These are phyloP conservation scores for Egretta garzetta DNA, from an alignment of 2,113 vertebrate genomes.

Conservation along the genomic window DNA sequence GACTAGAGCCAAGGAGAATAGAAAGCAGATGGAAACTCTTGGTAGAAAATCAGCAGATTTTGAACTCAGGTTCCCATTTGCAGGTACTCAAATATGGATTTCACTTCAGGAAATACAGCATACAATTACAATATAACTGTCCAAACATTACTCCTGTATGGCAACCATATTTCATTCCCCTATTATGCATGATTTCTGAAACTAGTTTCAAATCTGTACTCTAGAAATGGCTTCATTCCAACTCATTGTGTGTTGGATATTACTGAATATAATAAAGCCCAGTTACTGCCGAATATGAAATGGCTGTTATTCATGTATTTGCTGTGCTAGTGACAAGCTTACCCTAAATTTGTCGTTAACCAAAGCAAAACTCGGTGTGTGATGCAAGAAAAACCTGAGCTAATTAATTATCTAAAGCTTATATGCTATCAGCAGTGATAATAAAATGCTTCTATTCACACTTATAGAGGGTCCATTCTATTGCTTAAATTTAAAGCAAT, in stretches of 20 bases:
- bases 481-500: not conserved
- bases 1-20: not conserved
- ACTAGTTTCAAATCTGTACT: not conserved
- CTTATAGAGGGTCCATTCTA: not conserved
- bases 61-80: not conserved
- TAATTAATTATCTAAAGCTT: not conserved
- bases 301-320: not conserved
- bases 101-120: conserved; percentile 17
- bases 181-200: conserved; percentile 20
- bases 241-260: not conserved
- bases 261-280: not conserved
- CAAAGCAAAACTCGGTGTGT: not conserved
- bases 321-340: not conserved
- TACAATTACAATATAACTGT: not conserved
- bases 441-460: not conserved
- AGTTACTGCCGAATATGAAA: not conserved
- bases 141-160: not conserved
- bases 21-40: not conserved
- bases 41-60: not conserved
- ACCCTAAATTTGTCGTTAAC: not conserved
- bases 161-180: not conserved
- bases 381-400: not conserved
- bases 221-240: conserved; percentile 21
- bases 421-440: not conserved
- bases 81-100: not conserved